Base-by-base conservation (phyloP, 64 coral and sea anemone genomes). In the Platygyra sinensis region DNA sequence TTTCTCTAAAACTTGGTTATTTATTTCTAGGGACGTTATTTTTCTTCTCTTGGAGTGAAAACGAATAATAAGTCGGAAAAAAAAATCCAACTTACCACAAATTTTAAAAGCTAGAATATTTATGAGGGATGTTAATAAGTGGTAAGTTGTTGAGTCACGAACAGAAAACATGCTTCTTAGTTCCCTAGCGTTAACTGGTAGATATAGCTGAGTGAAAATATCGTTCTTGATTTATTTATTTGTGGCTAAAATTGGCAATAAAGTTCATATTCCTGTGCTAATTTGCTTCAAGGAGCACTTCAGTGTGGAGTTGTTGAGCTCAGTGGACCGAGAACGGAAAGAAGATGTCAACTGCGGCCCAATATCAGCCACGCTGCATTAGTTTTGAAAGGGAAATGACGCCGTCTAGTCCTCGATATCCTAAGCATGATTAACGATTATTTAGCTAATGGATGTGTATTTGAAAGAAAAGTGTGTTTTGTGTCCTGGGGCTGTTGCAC, bases 361-460 rank as follows among this genome's bases (percentile, higher is more conserved):
- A 86, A 86, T 81, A 92, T 92, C 87, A 87, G 82, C 54, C 80
- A 91, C 82, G 90, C 90, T 84, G 75, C 90, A 86, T 91, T 91
- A 86, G 90, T 91, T 91, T 80, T 86, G 80, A 91, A 84, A 86
- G 82, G 82, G 82, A 80, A 82, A 75, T 91, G 90, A 85, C 90
- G 90, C 90, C 90, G 90, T 83, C 90, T 91, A 72, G 90, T 80
- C 90, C 82, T 86, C 52, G 59, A 86, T 87, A 80, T 79, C 72
- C 74, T 86, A 81, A 72, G 73, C 82, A 24, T 87, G 90, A 92
- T 92, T 92, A 92, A 92, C 90, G 90, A 79, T 86, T 75, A 84
- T 92, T 92, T 73, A 87, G 82, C 82, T 92, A 92, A 92, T 92
- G 90, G 90, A 80, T 92, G 90, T 92, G 81, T 92, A 87, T 87